Evolutionary conservation across 2,888 invertebrate species (phyloP).

Genomic region (Corythucha ciliata): DNA sequence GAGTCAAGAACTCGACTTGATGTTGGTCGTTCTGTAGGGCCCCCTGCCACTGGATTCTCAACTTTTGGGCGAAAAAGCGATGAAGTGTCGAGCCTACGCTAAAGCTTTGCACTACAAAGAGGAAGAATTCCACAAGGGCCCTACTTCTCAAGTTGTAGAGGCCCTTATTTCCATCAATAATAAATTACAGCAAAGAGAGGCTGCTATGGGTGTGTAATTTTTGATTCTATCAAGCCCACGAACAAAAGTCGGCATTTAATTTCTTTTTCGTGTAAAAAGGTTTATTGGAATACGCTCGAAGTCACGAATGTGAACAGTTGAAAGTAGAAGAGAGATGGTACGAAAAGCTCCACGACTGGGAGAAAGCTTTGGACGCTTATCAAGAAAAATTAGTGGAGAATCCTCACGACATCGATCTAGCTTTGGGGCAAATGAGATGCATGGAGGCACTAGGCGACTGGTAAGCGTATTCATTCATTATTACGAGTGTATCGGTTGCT

Average conservation of each 20-base stretch:
- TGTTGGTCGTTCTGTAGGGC: slow-evolving; percentile 51
- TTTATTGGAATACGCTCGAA: slow-evolving; percentile 78
- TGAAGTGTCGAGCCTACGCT: slow-evolving; percentile 81
- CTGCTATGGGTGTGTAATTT: slow-evolving; percentile 68
- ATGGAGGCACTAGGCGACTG: slow-evolving; percentile 96
- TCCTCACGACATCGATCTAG: slow-evolving; percentile 63
- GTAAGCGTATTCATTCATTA: slow-evolving; percentile 44
- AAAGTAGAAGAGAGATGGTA: slow-evolving; percentile 87
- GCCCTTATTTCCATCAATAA: slow-evolving; percentile 94
- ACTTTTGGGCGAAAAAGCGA: slow-evolving; percentile 82
- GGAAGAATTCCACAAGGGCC: slow-evolving; percentile 80
- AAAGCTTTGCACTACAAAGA: slow-evolving; percentile 83
- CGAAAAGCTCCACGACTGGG: slow-evolving; percentile 98
- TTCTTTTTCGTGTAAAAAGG: slow-evolving; percentile 38
- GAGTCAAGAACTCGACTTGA: neutral
- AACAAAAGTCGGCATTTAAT: neutral
- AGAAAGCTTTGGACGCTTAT: slow-evolving; percentile 84
- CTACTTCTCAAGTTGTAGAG: slow-evolving; percentile 80
- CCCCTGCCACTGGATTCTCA: slow-evolving; percentile 82
- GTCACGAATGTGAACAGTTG: slow-evolving; percentile 53
- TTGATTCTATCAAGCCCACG: neutral
- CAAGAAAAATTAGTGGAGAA: slow-evolving; percentile 59
- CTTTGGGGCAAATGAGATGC: slow-evolving; percentile 78
- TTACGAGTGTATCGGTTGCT: no score
- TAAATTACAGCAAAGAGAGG: slow-evolving; percentile 95